Evolutionary conservation across 2,113 vertebrate species (phyloP), one percentile per base, ranked within the genome.

Genomic region (Nestor notabilis): DNA sequence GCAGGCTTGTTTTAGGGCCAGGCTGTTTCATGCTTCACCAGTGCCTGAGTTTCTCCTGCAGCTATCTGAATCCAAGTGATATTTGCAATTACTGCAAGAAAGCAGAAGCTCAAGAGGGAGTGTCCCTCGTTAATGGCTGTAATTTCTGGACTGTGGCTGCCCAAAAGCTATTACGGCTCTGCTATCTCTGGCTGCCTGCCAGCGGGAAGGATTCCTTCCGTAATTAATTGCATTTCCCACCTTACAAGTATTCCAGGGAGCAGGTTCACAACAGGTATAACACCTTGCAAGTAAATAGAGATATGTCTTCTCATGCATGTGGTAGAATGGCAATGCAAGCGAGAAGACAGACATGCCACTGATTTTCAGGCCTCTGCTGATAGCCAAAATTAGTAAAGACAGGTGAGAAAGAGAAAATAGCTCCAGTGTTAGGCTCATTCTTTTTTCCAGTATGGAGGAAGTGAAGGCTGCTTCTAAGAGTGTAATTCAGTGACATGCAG

Each of bases 61-160:
- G 88, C 88, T 96, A 46, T 94, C 86, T 91, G 75, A 94, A 93
- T 92, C 68, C 89, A 85, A 94, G 80, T 84, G 85, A 97, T 95
- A 82, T 94, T 94, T 88, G 91, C 95, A 93, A 90, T 97, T 93
- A 69, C 86, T 92, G 88, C 71, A 88, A 95, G 78, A 97, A 94
- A 92, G 83, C 86, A 96, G 93, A 92, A 94, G 79, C 87, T 86
- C 93, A 65, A 65, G 85, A 61, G 49, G 92, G 93, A 91, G 82
- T 90, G 95, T 91, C 94, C 80, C 95, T 47, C 24, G 87, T 95
- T 93, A 93, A 93, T 49, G 68, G 60, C 66, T 90, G 87, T 70
- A 95, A 96, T 94, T 97, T 95, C 78, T 94, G 63, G 75, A 81
- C 95, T 66, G 95, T 78, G 91, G 60, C 87, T 94, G 93, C 75